phyloP scores from a whole-genome alignment of 2,113 vertebrate genomes.

The Anolis sagrei region DNA sequence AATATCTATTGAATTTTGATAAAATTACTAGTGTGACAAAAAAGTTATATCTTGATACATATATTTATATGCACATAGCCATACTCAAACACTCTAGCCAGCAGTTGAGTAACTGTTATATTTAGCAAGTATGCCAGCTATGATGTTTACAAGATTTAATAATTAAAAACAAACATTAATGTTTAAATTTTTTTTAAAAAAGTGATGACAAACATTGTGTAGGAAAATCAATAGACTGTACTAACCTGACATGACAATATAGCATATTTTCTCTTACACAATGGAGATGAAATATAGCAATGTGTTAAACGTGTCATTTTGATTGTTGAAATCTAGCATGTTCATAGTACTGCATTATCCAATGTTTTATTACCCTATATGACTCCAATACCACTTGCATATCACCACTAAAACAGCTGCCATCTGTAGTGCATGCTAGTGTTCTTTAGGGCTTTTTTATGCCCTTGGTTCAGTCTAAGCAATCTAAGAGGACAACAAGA shows the following conservation, averaged over 20 bases:
- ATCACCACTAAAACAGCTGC: background rate
- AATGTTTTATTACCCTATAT: conserved; percentile 16
- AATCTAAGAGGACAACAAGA: too few species aligned
- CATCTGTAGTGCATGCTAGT: background rate
- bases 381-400: background rate
- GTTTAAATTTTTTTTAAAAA: background rate
- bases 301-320: conserved; percentile 9
- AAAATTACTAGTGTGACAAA: too few species aligned
- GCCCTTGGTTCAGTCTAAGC: too few species aligned
- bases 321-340: background rate
- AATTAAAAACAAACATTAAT: background rate
- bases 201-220: background rate
- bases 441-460: background rate
- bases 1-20: too few species aligned
- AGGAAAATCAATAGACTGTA: background rate
- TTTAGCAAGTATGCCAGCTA: background rate
- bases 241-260: background rate
- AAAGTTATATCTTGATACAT: too few species aligned
- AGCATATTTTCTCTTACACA: background rate
- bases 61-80: background rate
- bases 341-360: background rate
- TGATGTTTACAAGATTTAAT: background rate
- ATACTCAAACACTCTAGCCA: background rate
- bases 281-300: background rate
- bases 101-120: conserved; percentile 8